Conservation (phyloP, 2,113 vertebrate species). For the Engystomops pustulosus region DNA sequence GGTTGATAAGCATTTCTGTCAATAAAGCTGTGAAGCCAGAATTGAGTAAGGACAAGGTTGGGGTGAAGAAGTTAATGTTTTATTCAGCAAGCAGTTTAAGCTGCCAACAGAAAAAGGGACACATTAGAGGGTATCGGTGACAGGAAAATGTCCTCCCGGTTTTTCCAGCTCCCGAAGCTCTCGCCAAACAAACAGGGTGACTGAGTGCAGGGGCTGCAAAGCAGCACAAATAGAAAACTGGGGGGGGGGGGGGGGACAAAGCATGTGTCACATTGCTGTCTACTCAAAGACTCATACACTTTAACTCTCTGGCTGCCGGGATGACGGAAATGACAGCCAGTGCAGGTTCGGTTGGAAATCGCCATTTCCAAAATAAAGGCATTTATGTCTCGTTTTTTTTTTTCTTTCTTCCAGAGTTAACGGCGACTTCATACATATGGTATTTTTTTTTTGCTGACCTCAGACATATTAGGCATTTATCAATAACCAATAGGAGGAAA, state of each 20-base stretch:
- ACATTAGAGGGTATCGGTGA: constrained; percentile 99
- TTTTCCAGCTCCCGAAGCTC: constrained; percentile 98
- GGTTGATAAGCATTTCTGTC: constrained; percentile 92
- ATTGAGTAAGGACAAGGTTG: constrained; percentile 87
- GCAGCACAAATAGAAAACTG: constrained; percentile 65
- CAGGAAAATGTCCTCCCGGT: constrained; percentile 98
- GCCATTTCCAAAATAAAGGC: not conserved
- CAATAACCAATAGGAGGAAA: not conserved
- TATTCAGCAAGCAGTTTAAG: constrained; percentile 98
- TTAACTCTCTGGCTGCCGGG: constrained; percentile 33
- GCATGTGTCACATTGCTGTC: constrained; percentile 62
- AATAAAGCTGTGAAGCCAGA: constrained; percentile 89
- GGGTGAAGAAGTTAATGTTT: constrained; percentile 97
- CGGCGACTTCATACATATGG: too few relatives aligned
- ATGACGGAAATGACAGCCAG: not conserved
- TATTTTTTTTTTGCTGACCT: rapidly evolving
- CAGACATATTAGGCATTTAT: not conserved
- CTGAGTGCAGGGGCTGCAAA: constrained; percentile 76
- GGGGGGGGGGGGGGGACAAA: constrained; percentile 60
- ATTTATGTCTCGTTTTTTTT: not conserved
- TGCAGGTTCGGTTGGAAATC: not conserved
- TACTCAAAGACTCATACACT: constrained; percentile 44
- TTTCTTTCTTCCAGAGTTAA: not conserved
- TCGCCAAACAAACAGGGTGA: constrained; percentile 84
- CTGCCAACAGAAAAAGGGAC: constrained; percentile 95